Evolutionary conservation across 2,888 invertebrate genomes (phyloP).

Genomic region (Thereva nobilitata): DNA sequence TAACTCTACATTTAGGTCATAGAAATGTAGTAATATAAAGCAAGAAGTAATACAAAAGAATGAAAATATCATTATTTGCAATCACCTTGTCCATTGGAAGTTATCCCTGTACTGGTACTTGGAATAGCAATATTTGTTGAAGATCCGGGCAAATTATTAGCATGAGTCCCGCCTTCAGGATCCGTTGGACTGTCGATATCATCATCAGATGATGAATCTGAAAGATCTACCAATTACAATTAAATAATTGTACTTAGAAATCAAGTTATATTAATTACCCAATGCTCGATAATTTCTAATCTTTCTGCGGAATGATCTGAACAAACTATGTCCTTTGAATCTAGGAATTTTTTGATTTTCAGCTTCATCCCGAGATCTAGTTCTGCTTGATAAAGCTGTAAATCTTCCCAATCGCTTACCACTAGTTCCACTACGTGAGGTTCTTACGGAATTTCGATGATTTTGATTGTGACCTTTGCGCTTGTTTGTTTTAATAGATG

Average conservation of each 20-base stretch:
- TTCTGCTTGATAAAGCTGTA: constrained; percentile 35
- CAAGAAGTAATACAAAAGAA: not conserved
- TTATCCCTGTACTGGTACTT: constrained; percentile 68
- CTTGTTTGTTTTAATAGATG: constrained; percentile 41
- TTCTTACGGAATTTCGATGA: constrained; percentile 35
- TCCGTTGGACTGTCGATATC: constrained; percentile 6
- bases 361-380: constrained; percentile 38
- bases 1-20: too few species aligned
- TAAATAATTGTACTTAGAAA: not conserved
- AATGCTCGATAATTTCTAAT: constrained; percentile 27
- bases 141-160: constrained; percentile 44
- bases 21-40: too few species aligned
- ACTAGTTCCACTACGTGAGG: constrained; percentile 37
- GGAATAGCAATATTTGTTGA: constrained; percentile 38
- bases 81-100: constrained; percentile 51
- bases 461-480: constrained; percentile 40
- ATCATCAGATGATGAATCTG: constrained; percentile 40
- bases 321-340: constrained; percentile 25
- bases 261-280: constrained; percentile 7
- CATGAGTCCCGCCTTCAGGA: constrained; percentile 1
- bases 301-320: constrained; percentile 36
- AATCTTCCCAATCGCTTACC: constrained; percentile 42
- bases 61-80: not conserved
- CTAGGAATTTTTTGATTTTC: constrained; percentile 32
- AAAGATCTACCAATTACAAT: not conserved